Conservation (phyloP, 2,797 vertebrate genomes). For the Thalassophryne amazonica region DNA sequence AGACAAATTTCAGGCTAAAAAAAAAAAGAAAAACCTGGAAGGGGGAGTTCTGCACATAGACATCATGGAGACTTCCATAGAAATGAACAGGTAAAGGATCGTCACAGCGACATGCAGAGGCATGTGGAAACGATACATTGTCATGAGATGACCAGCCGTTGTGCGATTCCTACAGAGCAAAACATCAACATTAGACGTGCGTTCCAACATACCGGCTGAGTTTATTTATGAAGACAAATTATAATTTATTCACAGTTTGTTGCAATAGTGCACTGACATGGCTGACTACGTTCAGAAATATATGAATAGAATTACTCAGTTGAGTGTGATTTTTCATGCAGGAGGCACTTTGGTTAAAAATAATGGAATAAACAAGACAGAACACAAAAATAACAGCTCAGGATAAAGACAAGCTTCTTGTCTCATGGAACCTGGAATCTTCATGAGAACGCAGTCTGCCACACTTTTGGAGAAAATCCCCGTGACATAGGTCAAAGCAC, state of each 20-base stretch:
- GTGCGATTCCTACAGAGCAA: too few species aligned
- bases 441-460: background rate
- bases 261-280: constrained; percentile 65
- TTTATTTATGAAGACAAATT: constrained; percentile 52
- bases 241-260: constrained; percentile 67
- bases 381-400: background rate
- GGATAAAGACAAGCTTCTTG: background rate
- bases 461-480: background rate
- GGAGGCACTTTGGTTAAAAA: constrained; percentile 49
- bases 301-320: background rate
- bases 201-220: constrained; percentile 13
- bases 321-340: constrained; percentile 12
- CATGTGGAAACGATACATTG: too few species aligned
- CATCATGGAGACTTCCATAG: too few species aligned
- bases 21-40: too few species aligned
- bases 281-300: too few species aligned
- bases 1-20: too few species aligned
- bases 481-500: background rate
- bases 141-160: too few species aligned
- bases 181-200: background rate
- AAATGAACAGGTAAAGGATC: too few species aligned
- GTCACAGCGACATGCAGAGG: too few species aligned
- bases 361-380: constrained; percentile 4
- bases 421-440: too few species aligned
- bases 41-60: too few species aligned